phyloP scores from a whole-genome alignment of 1,140 invertebrate genomes.

The Lethrus apterus region DNA sequence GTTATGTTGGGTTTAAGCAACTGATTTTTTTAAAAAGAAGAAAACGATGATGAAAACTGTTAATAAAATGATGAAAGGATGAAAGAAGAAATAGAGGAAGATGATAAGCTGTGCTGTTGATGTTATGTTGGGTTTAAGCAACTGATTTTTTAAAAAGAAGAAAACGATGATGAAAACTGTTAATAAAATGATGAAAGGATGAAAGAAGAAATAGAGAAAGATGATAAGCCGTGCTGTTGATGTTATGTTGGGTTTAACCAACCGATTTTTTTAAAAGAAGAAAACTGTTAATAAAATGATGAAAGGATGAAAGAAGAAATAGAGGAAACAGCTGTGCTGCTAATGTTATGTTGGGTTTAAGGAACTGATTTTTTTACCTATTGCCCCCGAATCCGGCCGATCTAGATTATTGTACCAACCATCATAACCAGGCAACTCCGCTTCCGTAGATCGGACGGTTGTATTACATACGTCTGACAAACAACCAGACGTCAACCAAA shows the following conservation, averaged over 20 bases:
- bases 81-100: neutral
- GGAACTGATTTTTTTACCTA: conserved; percentile 39
- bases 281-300: neutral
- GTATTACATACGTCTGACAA: neutral
- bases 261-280: neutral
- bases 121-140: neutral
- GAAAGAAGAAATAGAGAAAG: neutral
- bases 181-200: neutral
- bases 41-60: neutral
- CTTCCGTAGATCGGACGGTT: conserved; percentile 20
- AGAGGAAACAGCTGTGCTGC: neutral
- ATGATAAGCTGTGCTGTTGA: neutral
- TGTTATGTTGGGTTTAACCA: neutral
- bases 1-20: neutral
- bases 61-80: neutral
- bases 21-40: neutral
- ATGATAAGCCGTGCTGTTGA: neutral
- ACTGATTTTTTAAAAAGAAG: neutral
- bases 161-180: neutral
- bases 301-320: neutral
- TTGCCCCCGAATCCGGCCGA: conserved; percentile 49
- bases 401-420: conserved; percentile 62
- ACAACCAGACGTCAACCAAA: conserved; percentile 18
- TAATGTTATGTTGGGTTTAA: neutral
- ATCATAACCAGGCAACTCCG: conserved; percentile 52